Evolutionary conservation across 2,113 vertebrate species (phyloP).

Genomic region (human): GRCh38 chr16:55134001-55134500

Average conservation of each 20-base stretch:
- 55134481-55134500: background rate
- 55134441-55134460: background rate
- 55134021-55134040: background rate
- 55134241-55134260: too few relatives aligned
- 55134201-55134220: background rate
- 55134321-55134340: background rate
- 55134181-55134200: background rate
- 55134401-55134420: background rate
- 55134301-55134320: background rate
- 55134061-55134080: too few relatives aligned
- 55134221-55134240: background rate
- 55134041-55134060: background rate
- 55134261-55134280: too few relatives aligned
- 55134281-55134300: background rate
- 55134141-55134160: background rate
- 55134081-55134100: background rate
- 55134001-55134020: background rate
- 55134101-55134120: background rate
- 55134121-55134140: too few relatives aligned
- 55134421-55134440: background rate
- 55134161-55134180: background rate
- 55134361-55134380: background rate
- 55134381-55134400: background rate
- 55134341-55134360: background rate
- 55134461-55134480: accelerated